Conservation (phyloP, 2,888 invertebrate species). For the Aleiodes leptofemur region DNA sequence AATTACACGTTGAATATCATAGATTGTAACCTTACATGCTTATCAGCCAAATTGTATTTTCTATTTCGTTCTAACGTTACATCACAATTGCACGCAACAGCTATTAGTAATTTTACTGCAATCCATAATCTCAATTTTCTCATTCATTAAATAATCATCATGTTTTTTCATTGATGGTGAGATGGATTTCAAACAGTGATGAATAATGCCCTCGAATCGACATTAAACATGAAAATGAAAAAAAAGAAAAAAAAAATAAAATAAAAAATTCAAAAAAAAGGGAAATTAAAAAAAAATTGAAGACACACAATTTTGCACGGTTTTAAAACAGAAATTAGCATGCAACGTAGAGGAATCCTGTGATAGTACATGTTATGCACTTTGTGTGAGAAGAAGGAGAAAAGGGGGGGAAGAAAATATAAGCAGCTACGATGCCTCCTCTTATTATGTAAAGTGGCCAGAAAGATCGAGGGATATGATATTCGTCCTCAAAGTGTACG, state of each 20-base stretch:
- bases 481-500: slow-evolving; percentile 64
- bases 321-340: slow-evolving; percentile 22
- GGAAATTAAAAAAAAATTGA: background rate
- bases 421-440: slow-evolving; percentile 55
- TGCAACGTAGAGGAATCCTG: slow-evolving; percentile 16
- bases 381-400: background rate
- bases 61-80: slow-evolving; percentile 17
- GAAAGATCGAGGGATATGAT: slow-evolving; percentile 62
- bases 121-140: no score
- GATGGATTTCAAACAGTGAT: no score
- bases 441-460: slow-evolving; percentile 68
- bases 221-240: no score
- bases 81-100: background rate
- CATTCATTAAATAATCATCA: no score
- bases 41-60: slow-evolving; percentile 30
- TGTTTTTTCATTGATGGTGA: no score
- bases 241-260: background rate
- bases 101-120: no score
- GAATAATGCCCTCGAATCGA: no score
- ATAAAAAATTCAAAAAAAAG: background rate
- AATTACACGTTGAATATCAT: slow-evolving; percentile 33
- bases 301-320: slow-evolving; percentile 15
- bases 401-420: background rate
- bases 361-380: slow-evolving; percentile 24
- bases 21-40: slow-evolving; percentile 34